A percentile compares a stretch with the other conserved stretches of the same genome.
These are phyloP conservation scores for Gibbula magus DNA, from an alignment of 2,888 invertebrate species.

Conservation along the genomic window DNA sequence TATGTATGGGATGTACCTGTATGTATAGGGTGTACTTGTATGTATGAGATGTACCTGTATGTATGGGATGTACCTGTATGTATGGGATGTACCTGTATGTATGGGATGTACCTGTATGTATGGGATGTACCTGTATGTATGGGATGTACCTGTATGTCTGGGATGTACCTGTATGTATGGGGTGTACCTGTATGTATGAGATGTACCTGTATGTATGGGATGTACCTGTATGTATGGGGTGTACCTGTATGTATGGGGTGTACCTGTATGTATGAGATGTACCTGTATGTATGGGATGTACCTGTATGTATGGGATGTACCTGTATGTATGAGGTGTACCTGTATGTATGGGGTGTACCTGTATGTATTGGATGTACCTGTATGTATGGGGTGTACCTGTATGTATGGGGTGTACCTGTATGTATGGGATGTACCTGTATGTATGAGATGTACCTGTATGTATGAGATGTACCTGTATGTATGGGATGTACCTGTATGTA, in stretches of 20 bases:
- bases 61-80: slow-evolving; percentile 83
- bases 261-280: no score
- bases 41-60: no score
- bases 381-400: no score
- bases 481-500: slow-evolving; percentile 81
- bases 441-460: no score
- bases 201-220: slow-evolving; percentile 85
- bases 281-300: slow-evolving; percentile 91
- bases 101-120: no score
- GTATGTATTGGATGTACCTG: slow-evolving; percentile 77
- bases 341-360: slow-evolving; percentile 87
- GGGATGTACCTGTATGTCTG: slow-evolving; percentile 82
- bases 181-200: slow-evolving; percentile 77
- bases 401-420: slow-evolving; percentile 85
- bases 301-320: slow-evolving; percentile 74
- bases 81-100: slow-evolving; percentile 81
- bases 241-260: slow-evolving; percentile 65
- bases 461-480: slow-evolving; percentile 82
- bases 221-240: no score
- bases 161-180: no score
- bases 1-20: slow-evolving; percentile 85
- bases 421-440: slow-evolving; percentile 80
- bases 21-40: slow-evolving; percentile 79
- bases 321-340: no score
- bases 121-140: slow-evolving; percentile 80